Conservation (phyloP, 2,797 vertebrate species). For the Amazona finschi region DNA sequence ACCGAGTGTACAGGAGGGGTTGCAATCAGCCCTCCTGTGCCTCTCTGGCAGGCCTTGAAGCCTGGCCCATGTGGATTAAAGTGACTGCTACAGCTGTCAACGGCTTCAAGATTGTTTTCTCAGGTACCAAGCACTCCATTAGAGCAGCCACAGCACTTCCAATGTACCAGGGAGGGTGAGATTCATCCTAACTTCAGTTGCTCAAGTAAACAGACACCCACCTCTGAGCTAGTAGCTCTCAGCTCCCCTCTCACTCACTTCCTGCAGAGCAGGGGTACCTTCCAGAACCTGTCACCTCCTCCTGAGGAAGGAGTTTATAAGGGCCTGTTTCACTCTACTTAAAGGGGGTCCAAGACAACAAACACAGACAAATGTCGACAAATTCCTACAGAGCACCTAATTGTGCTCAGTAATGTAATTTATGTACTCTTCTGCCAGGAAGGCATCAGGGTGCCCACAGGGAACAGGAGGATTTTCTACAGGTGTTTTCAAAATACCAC, state of each 20-base stretch:
- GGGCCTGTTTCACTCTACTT: background rate
- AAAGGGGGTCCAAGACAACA: background rate
- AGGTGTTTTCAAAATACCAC: background rate
- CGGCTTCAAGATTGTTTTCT: background rate
- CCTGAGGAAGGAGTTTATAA: background rate
- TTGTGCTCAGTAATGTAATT: background rate
- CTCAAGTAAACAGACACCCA: accelerated
- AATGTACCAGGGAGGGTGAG: background rate
- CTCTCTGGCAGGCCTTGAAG: background rate
- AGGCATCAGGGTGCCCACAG: background rate
- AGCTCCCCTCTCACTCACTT: background rate
- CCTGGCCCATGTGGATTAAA: accelerated
- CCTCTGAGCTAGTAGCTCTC: background rate
- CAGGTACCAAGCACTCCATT: no score
- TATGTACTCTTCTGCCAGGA: background rate
- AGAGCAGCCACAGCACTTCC: background rate
- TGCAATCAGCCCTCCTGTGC: accelerated
- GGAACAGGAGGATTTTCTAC: background rate
- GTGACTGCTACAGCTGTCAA: background rate
- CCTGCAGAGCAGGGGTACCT: background rate
- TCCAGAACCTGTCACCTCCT: background rate
- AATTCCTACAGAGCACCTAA: background rate
- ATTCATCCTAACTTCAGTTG: background rate
- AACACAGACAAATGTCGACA: background rate
- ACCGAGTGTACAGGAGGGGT: accelerated